Conservation (phyloP, 2,888 invertebrate genomes). For the Drosophila percnosoma region DNA sequence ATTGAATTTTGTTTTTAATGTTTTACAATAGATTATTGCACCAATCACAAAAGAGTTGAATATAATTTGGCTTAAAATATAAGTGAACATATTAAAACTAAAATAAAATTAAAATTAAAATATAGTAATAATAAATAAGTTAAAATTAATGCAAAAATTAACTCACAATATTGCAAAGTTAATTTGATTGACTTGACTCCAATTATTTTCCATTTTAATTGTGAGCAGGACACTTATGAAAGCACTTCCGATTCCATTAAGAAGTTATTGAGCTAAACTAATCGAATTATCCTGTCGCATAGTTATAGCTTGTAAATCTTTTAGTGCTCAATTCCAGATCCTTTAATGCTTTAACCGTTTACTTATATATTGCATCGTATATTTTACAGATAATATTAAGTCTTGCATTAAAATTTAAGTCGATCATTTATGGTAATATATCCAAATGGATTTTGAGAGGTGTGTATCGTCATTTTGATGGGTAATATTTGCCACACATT, state of each 20-base stretch:
- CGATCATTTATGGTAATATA: background rate
- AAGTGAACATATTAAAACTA: background rate
- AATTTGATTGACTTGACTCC: background rate
- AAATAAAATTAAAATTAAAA: background rate
- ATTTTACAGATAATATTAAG: background rate
- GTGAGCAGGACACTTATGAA: background rate
- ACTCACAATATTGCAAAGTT: background rate
- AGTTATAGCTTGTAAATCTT: no score
- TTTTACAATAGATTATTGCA: background rate
- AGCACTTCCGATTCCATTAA: background rate
- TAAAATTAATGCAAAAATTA: background rate
- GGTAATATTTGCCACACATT: slow-evolving; percentile 1
- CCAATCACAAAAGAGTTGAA: background rate
- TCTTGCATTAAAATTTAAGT: background rate
- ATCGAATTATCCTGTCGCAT: background rate
- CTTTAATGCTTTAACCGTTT: no score
- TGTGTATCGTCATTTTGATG: background rate
- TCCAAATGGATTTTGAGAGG: background rate
- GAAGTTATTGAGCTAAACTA: background rate
- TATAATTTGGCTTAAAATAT: background rate
- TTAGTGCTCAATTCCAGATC: background rate
- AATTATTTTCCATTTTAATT: background rate
- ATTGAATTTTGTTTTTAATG: no score
- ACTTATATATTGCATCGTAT: background rate
- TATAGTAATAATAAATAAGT: background rate